Evolutionary conservation across 2,797 vertebrate species (phyloP), one percentile per base, ranked within the genome.

Genomic region (Phylloscopus collybita): DNA sequence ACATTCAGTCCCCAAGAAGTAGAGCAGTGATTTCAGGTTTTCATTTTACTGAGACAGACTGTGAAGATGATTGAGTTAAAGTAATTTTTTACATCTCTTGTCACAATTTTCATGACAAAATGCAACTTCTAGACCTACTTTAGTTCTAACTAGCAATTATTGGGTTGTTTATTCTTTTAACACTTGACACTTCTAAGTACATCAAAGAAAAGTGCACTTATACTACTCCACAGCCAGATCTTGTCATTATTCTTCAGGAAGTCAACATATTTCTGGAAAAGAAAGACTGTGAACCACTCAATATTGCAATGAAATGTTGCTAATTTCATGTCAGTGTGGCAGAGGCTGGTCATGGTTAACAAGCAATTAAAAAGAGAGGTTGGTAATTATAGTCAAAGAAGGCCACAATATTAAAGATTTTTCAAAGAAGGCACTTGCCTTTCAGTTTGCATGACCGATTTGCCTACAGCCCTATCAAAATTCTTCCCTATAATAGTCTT

Each of bases 111-210:
- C 66, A 59, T 71, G 90, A 86, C 88, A 94, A 71, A 70, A 75
- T 66, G 66, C 66, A 93, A 91, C 83, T 96, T 93, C 45, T 62
- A 93, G 88, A 84, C 92, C 92, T 93, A 71, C 80, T 96, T 96
- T 80, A 90, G 66, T 47, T 92, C 82, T 90, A 66, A 44, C 76
- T 94, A 64, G 82, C 76, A 94, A 80, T 94, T 91, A 81, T 25
- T 0, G 0, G 19, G 74, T 93, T 96, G 82, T 96, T 95, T 96
- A 86, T 83, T 96, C 87, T 91, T 93, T 92, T 93, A 88, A 88
- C 45, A 74, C 50, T 42, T 74, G 94, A 85, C 94, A 92, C 30
- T 92, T 86, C n/a, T 53, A 86, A 90, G 76, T 54, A 85, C 59
- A 88, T 96, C 82, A 96, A 88, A 93, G 93, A 90, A 84, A 94